Conservation (phyloP, 2,888 invertebrate genomes). For the Timema cristinae region DNA sequence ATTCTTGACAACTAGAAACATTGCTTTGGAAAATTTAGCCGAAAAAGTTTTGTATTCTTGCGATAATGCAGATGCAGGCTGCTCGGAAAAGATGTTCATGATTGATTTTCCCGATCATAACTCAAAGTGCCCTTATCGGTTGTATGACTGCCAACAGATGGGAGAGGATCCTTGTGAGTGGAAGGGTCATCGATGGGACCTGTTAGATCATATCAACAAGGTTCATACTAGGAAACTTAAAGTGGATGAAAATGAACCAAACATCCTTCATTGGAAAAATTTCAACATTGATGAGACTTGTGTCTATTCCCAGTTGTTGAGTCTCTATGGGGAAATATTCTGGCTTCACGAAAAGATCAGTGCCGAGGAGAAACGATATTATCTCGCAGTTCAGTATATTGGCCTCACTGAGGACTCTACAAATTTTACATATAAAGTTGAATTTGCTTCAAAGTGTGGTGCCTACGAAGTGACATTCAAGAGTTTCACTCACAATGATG, state of each 20-base stretch:
- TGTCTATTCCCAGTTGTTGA: background rate
- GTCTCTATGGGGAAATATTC: background rate
- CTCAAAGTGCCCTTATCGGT: slow-evolving; percentile 47
- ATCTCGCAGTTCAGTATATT: slow-evolving; percentile 7
- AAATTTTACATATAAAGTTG: slow-evolving; percentile 11
- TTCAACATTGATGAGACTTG: background rate
- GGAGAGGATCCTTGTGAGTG: slow-evolving; percentile 38
- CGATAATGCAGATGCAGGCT: slow-evolving; percentile 47
- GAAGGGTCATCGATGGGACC: slow-evolving; percentile 16
- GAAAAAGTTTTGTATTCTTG: slow-evolving; percentile 54
- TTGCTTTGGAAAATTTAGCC: slow-evolving; percentile 54
- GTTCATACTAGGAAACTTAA: slow-evolving; percentile 15
- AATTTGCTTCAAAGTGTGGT: slow-evolving; percentile 3
- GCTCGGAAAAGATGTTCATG: slow-evolving; percentile 48
- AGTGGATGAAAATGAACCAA: slow-evolving; percentile 7
- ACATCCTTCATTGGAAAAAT: background rate
- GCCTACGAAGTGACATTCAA: slow-evolving; percentile 6
- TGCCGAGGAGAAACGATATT: slow-evolving; percentile 3
- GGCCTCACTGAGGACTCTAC: background rate
- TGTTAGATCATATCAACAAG: slow-evolving; percentile 11
- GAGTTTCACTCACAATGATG: background rate
- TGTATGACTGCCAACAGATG: slow-evolving; percentile 49
- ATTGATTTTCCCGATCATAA: slow-evolving; percentile 49
- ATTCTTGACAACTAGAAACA: slow-evolving; percentile 47
- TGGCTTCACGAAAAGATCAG: slow-evolving; percentile 9